Evolutionary conservation across 2,797 vertebrate species (phyloP).

Genomic region (Cynodonichthys magdalenae): DNA sequence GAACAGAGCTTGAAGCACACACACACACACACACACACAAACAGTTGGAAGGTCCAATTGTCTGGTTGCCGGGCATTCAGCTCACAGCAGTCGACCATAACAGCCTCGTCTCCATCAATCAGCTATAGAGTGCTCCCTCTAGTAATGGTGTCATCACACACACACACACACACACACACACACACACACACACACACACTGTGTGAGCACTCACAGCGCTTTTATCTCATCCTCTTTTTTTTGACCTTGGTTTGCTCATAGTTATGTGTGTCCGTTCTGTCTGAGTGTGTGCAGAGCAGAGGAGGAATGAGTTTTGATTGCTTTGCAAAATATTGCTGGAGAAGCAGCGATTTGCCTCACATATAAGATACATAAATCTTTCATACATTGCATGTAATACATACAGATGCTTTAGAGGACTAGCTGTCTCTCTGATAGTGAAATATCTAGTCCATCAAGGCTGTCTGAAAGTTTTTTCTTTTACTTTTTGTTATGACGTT

Average conservation of each 20-base stretch:
- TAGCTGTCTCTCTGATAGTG: slow-evolving; percentile 1
- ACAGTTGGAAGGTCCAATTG: slow-evolving; percentile 54
- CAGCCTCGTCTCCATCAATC: slow-evolving; percentile 83
- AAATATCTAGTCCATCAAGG: slow-evolving; percentile 10
- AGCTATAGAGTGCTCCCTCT: slow-evolving; percentile 79
- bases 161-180: slow-evolving; percentile 17
- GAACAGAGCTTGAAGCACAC: slow-evolving; percentile 1
- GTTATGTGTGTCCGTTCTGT: slow-evolving; percentile 15
- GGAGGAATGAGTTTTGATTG: slow-evolving; percentile 38
- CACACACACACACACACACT: slow-evolving; percentile 1
- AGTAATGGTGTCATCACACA: slow-evolving; percentile 89
- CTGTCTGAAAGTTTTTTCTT: slow-evolving; percentile 2
- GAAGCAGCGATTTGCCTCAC: slow-evolving; percentile 35
- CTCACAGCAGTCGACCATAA: slow-evolving; percentile 73
- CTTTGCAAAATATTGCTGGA: slow-evolving; percentile 36
- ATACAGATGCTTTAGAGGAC: background rate
- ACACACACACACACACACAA: slow-evolving; percentile 6
- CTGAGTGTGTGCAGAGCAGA: slow-evolving; percentile 18
- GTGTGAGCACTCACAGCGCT: slow-evolving; percentile 23
- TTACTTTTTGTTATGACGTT: background rate
- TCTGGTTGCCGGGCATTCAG: slow-evolving; percentile 73
- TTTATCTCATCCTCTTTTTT: slow-evolving; percentile 55
- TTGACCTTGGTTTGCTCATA: slow-evolving; percentile 60
- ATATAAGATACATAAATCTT: slow-evolving; percentile 31
- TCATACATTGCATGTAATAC: slow-evolving; percentile 1